Evolutionary conservation across 2,888 invertebrate species (phyloP), one percentile per base, ranked within the genome.

Genomic region (Homarus gammarus): DNA sequence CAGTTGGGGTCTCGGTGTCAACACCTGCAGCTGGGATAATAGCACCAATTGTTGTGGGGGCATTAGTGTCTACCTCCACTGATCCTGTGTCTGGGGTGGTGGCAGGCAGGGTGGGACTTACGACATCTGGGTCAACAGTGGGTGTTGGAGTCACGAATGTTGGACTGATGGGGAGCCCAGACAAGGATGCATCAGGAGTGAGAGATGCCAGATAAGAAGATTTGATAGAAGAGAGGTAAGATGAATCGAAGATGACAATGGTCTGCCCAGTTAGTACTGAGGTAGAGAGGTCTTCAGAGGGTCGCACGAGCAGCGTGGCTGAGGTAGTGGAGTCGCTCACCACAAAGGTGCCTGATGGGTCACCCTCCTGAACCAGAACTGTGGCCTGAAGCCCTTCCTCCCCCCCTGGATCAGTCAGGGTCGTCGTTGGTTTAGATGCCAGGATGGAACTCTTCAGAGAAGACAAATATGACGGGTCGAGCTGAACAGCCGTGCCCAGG

Each of bases 391-490:
- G 75, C 15, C 82, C 83, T 51, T 83, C 85, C 40, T 72, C 79
- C 56, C 82, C 82, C 12, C 64, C 56, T 22, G 72, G 79, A 44
- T 56, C 49, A 36, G 72, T 27, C 5, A 44, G 61, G 2, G 83
- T 56, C 31, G 83, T 36, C 8, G 88, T 38, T 10, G 84, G 40
- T 27, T 51, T 51, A 15, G 31, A 31, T 8, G 72, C 84, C 61
- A 85, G 22, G 79, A 68, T 49, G n/a, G 91, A 88, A 40, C 81
- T 84, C 68, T 90, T 86, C 49, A 91, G 36, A 31, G 91, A 84
- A 18, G 75, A 82, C 36, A 91, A 31, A 40, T 91, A 88, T 8
- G 91, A 91, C 36, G 91, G 91, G 51, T 91, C 91, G 22, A 91
- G 64, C 86, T 90, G 85, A 0, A 90, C 68, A 73, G 72, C 36